Base-by-base conservation (phyloP, 2,888 invertebrate species). In the Melieria crassipennis region DNA sequence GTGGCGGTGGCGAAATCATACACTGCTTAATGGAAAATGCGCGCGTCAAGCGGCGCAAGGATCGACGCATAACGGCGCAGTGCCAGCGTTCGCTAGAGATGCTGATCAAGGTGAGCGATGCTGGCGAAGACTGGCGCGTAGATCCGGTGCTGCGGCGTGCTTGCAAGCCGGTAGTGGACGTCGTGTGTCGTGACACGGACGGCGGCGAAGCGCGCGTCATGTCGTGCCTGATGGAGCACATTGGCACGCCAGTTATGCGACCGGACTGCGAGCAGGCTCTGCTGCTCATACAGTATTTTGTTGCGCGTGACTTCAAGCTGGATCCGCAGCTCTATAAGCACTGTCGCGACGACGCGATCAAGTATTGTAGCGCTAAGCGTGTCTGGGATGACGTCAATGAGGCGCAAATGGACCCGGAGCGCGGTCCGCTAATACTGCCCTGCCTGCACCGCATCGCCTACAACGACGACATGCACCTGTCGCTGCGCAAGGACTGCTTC, bases 221-320 rank as follows among this genome's bases (percentile, higher is more conserved):
- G 90, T 93, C 93, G 30, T 99, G 99, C 83, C 89, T 99, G 48
- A 95, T 99, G 94, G 95, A 96, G 79, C 94, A 96, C 83, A 89
- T 98, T 64, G 95, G 94, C 55, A 92, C 93, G 2, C 88, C 91
- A 57, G 76, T 79, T 0, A 98, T 99, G 97, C 92, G 91, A 1
- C 91, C 91, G 72, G 92, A 93, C 13, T 99, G 99, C 88, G 96
- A 97, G 88, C 91, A 93, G 75, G 94, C 96, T 7, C 88, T 99
- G 58, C 89, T 99, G 72, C 96, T 98, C 87, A 96, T 99, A 80
- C 98, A 99, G 84, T 99, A 98, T 87, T 99, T 99, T 87, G 92
- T 99, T 74, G 94, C 97, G 0, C 91, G 99, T 79, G 96, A 99
- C 87, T 99, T 96, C 85, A 96, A 94, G 80, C 88, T 98, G 62